phyloP scores from a whole-genome alignment of 2,113 vertebrate genomes.

The Irena cyanogastra region DNA sequence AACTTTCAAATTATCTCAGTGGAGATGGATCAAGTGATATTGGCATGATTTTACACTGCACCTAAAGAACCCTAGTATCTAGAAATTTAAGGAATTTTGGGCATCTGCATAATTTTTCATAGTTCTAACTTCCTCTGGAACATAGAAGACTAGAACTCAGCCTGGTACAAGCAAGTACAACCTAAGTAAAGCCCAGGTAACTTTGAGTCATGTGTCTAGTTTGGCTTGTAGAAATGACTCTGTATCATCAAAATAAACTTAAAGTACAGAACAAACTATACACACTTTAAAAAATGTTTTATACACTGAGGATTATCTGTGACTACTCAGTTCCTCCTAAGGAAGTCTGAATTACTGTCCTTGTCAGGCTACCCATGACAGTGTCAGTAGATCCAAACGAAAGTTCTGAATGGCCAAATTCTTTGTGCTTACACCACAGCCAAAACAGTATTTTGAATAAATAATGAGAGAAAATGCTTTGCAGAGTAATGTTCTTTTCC shows the following conservation, averaged over 20 bases:
- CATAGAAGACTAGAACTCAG: not conserved
- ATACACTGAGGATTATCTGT: not conserved
- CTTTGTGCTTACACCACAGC: not conserved
- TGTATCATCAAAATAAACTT: not conserved
- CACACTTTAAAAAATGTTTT: not conserved
- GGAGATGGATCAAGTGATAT: not conserved
- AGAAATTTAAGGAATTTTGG: not conserved
- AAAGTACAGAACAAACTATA: not conserved
- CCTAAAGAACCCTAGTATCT: not conserved
- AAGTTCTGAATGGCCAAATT: not conserved
- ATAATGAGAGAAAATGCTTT: not conserved
- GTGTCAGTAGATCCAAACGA: not conserved
- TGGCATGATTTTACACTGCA: not conserved
- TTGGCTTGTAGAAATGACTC: not conserved
- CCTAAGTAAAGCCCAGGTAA: not conserved
- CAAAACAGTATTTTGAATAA: not conserved
- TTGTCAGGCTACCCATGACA: not conserved
- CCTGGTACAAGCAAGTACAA: not conserved
- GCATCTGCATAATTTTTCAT: not conserved
- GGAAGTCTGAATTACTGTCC: not conserved
- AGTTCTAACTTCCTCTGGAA: not conserved
- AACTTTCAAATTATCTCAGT: not conserved
- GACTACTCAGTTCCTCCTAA: not conserved
- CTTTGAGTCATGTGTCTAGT: not conserved
- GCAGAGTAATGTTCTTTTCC: not conserved